Evolutionary conservation across 2,113 vertebrate genomes (phyloP), one percentile per base, ranked within the genome.

Genomic region (Tichodroma muraria): DNA sequence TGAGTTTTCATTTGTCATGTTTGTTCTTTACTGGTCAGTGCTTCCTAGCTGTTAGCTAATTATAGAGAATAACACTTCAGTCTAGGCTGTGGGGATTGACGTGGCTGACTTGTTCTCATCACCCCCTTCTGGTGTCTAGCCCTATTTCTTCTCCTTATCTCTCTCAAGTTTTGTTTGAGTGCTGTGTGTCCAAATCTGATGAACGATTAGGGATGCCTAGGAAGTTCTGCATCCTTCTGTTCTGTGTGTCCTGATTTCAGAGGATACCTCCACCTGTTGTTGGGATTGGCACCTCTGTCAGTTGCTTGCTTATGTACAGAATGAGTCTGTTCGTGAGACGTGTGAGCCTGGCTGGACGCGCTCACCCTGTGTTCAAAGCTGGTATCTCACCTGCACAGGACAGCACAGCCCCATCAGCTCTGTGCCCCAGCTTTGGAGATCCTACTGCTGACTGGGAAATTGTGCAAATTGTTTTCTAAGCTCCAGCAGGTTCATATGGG

Each of bases 331-430:
- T 4, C 0, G 0, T 10, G 28, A 71, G 77, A 20, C 0, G 3
- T 1, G 5, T 45, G 45, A 75, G 61, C 16, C 24, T 2, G 3
- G 18, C 54, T 30, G 37, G 50, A 19, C 0, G 0, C 0, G 1
- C 15, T 37, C 25, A 3, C 31, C 40, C 49, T 56, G 18, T 0
- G 0, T 56, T 89, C 21, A 33, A 11, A 84, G 20, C 23, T 80
- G 63, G 24, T 52, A 6, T 40, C 28, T 57, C 57, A 33, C 9
- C 61, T 68, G 57, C n/a, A 19, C 14, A 21, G 61, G 37, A 35
- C 21, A 53, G 47, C 50, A 40, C 22, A 75, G 22, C 72, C 68
- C 25, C 35, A n/a, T 45, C 77, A 59, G 17, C 31, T 56, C 69
- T 54, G 45, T 82, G 59, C 10, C 33, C 23, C 63, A 42, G 18